Percentiles rank a stretch among this genome's conserved stretches.
Conservation (phyloP, 2,797 vertebrate species). For the Acropternis orthonyx region DNA sequence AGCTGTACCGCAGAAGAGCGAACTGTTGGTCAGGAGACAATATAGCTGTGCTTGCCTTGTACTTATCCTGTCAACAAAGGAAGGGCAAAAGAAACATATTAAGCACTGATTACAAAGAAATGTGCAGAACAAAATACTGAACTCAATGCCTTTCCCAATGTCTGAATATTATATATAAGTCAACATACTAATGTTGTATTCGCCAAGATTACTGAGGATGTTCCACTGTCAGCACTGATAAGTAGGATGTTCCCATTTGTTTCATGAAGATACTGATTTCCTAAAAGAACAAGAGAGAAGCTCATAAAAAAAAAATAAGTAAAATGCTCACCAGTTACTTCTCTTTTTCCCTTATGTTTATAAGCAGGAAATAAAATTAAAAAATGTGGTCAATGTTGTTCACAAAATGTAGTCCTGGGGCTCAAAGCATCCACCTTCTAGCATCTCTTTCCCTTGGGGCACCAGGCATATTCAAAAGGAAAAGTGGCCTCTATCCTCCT, state of each 20-base stretch:
- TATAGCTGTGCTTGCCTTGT: conserved; percentile 63
- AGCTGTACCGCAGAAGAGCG: conserved; percentile 75
- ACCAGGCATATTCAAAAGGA: neutral
- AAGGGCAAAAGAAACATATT: neutral
- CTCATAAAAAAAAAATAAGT: neutral
- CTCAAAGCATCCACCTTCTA: neutral
- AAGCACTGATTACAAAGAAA: neutral
- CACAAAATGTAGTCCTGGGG: neutral
- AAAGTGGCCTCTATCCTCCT: neutral
- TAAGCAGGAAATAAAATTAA: neutral
- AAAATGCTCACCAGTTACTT: neutral
- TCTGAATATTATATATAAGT: neutral
- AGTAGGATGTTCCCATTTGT: conserved; percentile 62
- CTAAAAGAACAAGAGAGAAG: conserved; percentile 62
- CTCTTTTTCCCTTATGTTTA: neutral
- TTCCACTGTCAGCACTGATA: conserved; percentile 45
- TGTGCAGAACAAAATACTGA: neutral
- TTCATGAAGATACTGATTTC: conserved; percentile 75
- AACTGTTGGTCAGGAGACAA: conserved; percentile 74
- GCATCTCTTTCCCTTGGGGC: neutral
- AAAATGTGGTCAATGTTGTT: neutral
- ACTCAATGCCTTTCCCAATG: neutral
- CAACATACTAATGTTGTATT: conserved; percentile 79
- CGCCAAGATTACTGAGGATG: conserved; percentile 53
- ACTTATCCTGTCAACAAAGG: conserved; percentile 62